Base-by-base conservation (phyloP, 2,113 vertebrate species). In the Saguinus imperator region DNA sequence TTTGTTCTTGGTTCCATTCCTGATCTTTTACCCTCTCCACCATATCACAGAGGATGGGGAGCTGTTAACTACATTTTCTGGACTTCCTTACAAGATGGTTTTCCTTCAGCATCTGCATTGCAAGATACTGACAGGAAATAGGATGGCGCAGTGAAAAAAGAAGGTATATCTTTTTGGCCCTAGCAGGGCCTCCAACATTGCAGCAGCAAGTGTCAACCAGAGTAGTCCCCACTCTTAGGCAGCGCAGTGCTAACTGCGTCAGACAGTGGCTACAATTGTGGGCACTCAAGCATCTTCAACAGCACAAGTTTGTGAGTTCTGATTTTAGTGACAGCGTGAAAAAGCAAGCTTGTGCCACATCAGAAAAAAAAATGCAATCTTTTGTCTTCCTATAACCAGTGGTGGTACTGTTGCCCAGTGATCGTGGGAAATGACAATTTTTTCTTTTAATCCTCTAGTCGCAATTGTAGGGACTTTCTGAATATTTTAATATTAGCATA, bases 271-370 rank as follows among this genome's bases (percentile, higher is more conserved):
- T 55, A 9, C 64, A 20, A 68, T 13, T 11, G 25, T 18, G 48
- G 57, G 17, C 8, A 20, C 23, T 14, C 8, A 37, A 1, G 16
- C 21, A 37, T 18, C 58, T 25, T 57, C 11, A 4, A 43, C 18
- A 25, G 17, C 6, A 16, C 1, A 29, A 2, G 5, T 10, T 12
- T 40, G 14, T 8, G 17, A 21, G 5, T 35, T 29, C 2, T 0
- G 45, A 23, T 21, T 27, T 50, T 21, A 13, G 25, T 3, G 58
- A 48, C 29, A 23, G 18, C 18, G 0, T 0, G 21, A 11, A 10
- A 37, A 7, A 17, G 18, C 9, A 25, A 27, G 8, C 10, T 23
- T 1, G 0, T 17, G 5, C 13, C 25, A 0, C 10, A 13, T 55
- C 4, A 77, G 2, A 11, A 52, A 17, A 16, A n/a, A 11, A 45